Percentiles rank a stretch among this genome's conserved stretches.
Conservation (phyloP, 2,888 invertebrate species). For the Barypeithes pellucidus region DNA sequence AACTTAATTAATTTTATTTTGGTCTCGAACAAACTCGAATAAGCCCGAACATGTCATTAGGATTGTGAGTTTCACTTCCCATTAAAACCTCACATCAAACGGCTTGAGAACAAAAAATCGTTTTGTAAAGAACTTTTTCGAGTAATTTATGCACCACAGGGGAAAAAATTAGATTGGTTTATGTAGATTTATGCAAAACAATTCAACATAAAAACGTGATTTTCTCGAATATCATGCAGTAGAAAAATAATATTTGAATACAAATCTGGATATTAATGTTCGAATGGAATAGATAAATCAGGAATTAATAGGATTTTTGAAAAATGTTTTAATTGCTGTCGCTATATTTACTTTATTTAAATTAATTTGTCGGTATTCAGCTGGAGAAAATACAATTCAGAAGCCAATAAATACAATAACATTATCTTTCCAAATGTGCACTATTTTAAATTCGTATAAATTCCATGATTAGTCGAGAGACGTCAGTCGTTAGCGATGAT, state of each 20-base stretch:
- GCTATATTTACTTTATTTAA: too few relatives aligned
- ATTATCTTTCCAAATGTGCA: too few relatives aligned
- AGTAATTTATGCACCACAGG: constrained; percentile 41
- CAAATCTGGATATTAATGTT: constrained; percentile 42
- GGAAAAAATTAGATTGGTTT: constrained; percentile 44
- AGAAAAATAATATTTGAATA: constrained; percentile 47
- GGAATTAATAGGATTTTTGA: constrained; percentile 28
- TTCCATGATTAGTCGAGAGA: too few relatives aligned
- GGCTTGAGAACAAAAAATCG: not conserved
- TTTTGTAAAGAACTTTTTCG: constrained; percentile 17
- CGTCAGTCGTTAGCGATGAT: too few relatives aligned
- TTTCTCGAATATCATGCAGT: constrained; percentile 47
- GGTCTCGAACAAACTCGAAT: not conserved
- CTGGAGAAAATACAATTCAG: too few relatives aligned
- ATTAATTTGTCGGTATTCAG: too few relatives aligned
- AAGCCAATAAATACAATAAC: too few relatives aligned
- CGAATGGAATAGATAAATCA: constrained; percentile 39
- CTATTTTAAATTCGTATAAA: too few relatives aligned
- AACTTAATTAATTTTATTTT: not conserved
- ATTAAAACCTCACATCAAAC: constrained; percentile 1
- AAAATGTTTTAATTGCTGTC: too few relatives aligned
- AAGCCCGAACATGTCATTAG: constrained; percentile 23
- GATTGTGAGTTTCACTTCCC: too few relatives aligned
- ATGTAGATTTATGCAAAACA: constrained; percentile 49
- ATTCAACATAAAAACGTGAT: constrained; percentile 50